These are phyloP conservation scores for Lepilemur septentrionalis DNA, from an alignment of 2,797 vertebrate genomes.

Conservation along the genomic window DNA sequence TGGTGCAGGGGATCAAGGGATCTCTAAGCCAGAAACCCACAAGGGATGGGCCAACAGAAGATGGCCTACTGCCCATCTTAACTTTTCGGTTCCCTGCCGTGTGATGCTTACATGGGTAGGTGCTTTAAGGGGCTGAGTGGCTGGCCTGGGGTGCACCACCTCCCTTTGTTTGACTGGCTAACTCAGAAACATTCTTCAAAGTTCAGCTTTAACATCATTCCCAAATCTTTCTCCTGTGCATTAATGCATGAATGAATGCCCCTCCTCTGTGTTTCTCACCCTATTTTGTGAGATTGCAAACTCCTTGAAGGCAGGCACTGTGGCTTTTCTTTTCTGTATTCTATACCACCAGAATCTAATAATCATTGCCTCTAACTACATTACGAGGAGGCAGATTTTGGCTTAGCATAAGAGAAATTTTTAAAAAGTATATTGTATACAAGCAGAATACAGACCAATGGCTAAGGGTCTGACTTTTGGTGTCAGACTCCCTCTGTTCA, in stretches of 20 bases:
- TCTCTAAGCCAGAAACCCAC: background rate
- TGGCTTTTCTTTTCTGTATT: background rate
- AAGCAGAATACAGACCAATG: background rate
- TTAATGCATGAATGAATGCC: background rate
- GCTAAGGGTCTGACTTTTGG: background rate
- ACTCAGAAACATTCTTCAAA: background rate
- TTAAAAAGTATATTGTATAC: background rate
- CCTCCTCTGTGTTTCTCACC: background rate
- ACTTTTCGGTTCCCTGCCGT: background rate
- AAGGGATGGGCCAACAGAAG: background rate
- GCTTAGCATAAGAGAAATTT: background rate
- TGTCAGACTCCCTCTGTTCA: background rate
- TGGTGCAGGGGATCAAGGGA: background rate
- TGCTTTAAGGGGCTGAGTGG: background rate
- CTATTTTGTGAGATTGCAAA: background rate
- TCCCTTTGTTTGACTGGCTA: background rate
- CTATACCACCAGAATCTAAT: background rate
- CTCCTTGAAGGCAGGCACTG: background rate
- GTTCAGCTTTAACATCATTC: background rate
- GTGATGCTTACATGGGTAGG: background rate
- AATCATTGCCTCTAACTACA: background rate
- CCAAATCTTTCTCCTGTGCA: background rate
- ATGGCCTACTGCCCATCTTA: background rate
- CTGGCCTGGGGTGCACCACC: background rate
- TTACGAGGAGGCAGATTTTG: background rate